Conservation (phyloP, 2,113 vertebrate genomes). For the Lepidothrix coronata region DNA sequence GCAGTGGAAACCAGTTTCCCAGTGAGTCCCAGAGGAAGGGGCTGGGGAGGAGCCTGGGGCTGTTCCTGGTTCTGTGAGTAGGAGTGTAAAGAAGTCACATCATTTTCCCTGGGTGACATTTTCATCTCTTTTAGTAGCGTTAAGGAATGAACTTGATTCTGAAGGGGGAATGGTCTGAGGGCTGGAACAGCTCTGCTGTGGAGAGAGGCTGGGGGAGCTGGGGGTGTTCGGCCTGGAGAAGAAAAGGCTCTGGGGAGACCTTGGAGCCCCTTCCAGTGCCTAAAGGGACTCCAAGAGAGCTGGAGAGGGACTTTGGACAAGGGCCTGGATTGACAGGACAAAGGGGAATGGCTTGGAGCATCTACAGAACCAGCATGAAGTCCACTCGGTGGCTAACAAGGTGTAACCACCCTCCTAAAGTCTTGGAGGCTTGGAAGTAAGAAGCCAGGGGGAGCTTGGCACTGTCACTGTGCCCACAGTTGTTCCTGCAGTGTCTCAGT, state of each 20-base stretch:
- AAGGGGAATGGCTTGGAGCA: background rate
- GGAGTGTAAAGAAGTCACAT: background rate
- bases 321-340: background rate
- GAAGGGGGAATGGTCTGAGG: background rate
- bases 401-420: background rate
- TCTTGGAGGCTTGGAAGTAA: background rate
- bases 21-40: background rate
- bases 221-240: background rate
- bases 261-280: background rate
- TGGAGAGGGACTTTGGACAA: background rate
- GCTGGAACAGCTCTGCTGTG: background rate
- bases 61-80: background rate
- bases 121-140: background rate
- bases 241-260: background rate
- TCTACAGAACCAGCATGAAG: background rate
- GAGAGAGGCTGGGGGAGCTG: background rate
- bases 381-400: background rate
- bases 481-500: background rate
- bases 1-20: background rate
- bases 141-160: background rate
- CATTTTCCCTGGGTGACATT: background rate
- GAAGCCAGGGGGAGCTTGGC: background rate
- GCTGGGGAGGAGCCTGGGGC: background rate
- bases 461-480: rapidly evolving
- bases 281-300: background rate